Base-by-base conservation (phyloP, 2,113 vertebrate species). In the Alouatta palliata region DNA sequence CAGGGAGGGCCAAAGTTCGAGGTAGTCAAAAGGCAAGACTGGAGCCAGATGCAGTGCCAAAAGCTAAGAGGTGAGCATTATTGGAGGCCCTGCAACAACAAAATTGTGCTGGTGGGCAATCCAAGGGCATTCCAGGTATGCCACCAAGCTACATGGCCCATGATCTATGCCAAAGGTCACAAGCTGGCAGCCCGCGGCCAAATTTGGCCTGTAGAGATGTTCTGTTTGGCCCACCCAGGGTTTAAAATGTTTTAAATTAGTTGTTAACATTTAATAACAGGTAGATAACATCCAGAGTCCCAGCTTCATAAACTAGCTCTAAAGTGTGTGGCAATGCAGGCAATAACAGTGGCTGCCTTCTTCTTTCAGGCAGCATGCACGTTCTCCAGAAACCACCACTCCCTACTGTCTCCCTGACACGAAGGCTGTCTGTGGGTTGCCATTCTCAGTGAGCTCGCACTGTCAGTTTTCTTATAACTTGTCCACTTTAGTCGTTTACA, bases 1-100 rank as follows among this genome's bases (percentile, higher is more conserved):
- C 43, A 80, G 75, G 73, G 43, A 61, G 23, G 61, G 91, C 17
- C 96, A 87, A 82, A 95, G 97, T 76, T 87, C 2, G 0, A 95
- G 96, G 90, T 0, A 64, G 68, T 94, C 82, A 43, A 83, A 90
- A 91, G 64, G 79, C 68, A 93, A 85, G 87, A 14, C 43, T 23
- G 13, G 27, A 95, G 80, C 68, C 86, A 56, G 77, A 68, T 0
- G 8, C 21, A 6, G 23, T 17, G 45, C 82, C 89, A 49, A 52
- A 54, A 77, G 56, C 8, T 61, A 88, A 68, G 68, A 35, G 40
- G 3, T 8, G 32, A 87, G n/a, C 25, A 30, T 40, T 37, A 20
- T 0, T 20, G 32, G 64, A 84, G 45, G 30, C 0, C 61, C 49
- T 17, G 13, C 2, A 23, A 87, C 81, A 87, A 80, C 66, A 70